These are phyloP conservation scores for Lutjanus campechanus DNA, from an alignment of 2,797 vertebrate genomes.

Conservation along the genomic window DNA sequence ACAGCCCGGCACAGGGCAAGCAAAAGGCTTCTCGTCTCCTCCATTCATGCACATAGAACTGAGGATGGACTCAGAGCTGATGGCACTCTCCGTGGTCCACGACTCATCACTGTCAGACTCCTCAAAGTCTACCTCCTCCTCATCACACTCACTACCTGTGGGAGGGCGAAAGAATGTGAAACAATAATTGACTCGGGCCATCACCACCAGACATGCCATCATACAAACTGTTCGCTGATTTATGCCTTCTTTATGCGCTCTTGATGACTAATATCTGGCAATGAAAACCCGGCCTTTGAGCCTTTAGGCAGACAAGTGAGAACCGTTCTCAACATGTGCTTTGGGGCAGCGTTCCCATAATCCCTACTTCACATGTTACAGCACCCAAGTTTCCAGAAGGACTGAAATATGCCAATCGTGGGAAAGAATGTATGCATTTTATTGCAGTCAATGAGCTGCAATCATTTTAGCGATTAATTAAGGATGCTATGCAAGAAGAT, in stretches of 20 bases:
- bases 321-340: slow-evolving; percentile 42
- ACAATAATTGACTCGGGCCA: neutral
- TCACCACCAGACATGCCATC: slow-evolving; percentile 10
- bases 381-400: slow-evolving; percentile 30
- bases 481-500: slow-evolving; percentile 42
- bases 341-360: slow-evolving; percentile 53
- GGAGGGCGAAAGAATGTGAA: slow-evolving; percentile 6
- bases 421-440: slow-evolving; percentile 72
- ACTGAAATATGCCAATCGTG: slow-evolving; percentile 61
- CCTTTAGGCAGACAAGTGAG: slow-evolving; percentile 22
- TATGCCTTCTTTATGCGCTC: neutral
- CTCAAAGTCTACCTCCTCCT: slow-evolving; percentile 98
- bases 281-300: slow-evolving; percentile 22
- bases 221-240: slow-evolving; percentile 17
- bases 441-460: slow-evolving; percentile 60
- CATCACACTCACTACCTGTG: slow-evolving; percentile 97
- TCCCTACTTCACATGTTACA: slow-evolving; percentile 23
- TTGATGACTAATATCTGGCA: slow-evolving; percentile 31
- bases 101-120: slow-evolving; percentile 99
- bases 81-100: slow-evolving; percentile 99
- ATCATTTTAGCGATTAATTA: slow-evolving; percentile 53
- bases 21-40: slow-evolving; percentile 98
- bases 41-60: slow-evolving; percentile 99
- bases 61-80: slow-evolving; percentile 98
- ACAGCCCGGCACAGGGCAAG: slow-evolving; percentile 98